A percentile compares a stretch with the other conserved stretches of the same genome.
These are phyloP conservation scores for Bovichtus variegatus DNA, from an alignment of 2,797 vertebrate species.

Conservation along the genomic window DNA sequence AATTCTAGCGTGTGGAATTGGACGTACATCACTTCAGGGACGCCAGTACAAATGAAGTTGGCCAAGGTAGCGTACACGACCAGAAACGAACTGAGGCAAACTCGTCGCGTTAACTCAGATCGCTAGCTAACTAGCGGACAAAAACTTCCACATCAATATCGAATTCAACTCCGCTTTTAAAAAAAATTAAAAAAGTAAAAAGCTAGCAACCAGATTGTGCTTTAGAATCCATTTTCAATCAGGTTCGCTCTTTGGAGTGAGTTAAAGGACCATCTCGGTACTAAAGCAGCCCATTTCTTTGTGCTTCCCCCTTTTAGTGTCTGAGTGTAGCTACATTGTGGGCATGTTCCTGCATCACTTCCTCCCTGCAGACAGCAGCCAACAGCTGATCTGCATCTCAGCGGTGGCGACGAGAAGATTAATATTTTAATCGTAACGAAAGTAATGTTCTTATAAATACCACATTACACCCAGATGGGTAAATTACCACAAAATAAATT, in stretches of 20 bases:
- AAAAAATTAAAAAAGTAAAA: neutral
- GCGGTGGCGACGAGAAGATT: neutral
- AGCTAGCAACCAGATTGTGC: neutral
- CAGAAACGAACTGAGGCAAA: conserved; percentile 68
- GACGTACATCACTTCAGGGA: conserved; percentile 52
- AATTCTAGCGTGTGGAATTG: neutral
- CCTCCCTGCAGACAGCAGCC: conserved; percentile 70
- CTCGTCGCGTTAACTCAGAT: conserved; percentile 76
- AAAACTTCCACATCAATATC: conserved; percentile 72
- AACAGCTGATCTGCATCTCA: conserved; percentile 78
- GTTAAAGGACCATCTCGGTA: conserved; percentile 51
- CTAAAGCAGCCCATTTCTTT: conserved; percentile 77
- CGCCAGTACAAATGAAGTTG: conserved; percentile 51
- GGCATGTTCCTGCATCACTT: conserved; percentile 87
- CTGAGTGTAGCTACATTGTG: conserved; percentile 81
- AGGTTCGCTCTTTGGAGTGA: conserved; percentile 22
- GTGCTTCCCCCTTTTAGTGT: conserved; percentile 84
- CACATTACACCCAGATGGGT: neutral
- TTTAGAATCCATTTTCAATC: conserved; percentile 4
- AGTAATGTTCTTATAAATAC: neutral
- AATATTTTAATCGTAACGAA: neutral
- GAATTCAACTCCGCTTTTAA: neutral
- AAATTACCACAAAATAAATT: neutral
- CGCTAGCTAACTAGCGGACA: conserved; percentile 69
- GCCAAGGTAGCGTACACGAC: neutral